Evolutionary conservation across 2,113 vertebrate species (phyloP).

Genomic region (Coptodon bakossiorum): DNA sequence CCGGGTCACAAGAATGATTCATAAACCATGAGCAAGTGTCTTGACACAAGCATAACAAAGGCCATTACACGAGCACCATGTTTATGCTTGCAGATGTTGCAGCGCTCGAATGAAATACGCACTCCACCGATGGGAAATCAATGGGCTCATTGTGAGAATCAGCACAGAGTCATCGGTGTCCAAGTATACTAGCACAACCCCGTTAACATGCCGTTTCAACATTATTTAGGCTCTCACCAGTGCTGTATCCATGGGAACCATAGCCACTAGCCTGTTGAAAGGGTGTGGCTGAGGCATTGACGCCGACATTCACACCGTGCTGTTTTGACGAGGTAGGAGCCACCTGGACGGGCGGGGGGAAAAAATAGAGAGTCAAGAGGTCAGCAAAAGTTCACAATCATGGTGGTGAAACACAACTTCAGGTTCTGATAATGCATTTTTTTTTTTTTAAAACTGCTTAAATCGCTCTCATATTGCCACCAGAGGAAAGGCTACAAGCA

Average conservation of each 20-base stretch:
- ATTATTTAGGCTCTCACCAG: slow-evolving; percentile 72
- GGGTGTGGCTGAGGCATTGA: slow-evolving; percentile 88
- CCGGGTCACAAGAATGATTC: not conserved
- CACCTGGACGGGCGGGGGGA: slow-evolving; percentile 67
- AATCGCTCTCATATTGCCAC: not conserved
- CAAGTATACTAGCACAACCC: not conserved
- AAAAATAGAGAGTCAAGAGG: not conserved
- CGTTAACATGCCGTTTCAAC: not conserved
- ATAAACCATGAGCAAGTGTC: not conserved
- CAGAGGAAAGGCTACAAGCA: not conserved
- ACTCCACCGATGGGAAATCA: not conserved
- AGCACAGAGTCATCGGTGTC: not conserved
- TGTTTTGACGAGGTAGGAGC: slow-evolving; percentile 98
- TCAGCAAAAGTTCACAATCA: not conserved
- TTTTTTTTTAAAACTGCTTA: not conserved
- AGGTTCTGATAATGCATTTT: not conserved
- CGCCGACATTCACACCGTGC: slow-evolving; percentile 96
- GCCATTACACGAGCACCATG: not conserved
- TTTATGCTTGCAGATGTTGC: slow-evolving; percentile 8
- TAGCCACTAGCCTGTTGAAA: slow-evolving; percentile 97
- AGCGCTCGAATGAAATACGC: not conserved
- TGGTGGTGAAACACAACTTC: not conserved
- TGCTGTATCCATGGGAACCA: slow-evolving; percentile 92
- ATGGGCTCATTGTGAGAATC: not conserved
- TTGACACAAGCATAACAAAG: not conserved